Percentiles rank a stretch among this genome's conserved stretches.
These are phyloP conservation scores for Drosophila seguyi DNA, from an alignment of 1,140 invertebrate genomes.

Conservation along the genomic window DNA sequence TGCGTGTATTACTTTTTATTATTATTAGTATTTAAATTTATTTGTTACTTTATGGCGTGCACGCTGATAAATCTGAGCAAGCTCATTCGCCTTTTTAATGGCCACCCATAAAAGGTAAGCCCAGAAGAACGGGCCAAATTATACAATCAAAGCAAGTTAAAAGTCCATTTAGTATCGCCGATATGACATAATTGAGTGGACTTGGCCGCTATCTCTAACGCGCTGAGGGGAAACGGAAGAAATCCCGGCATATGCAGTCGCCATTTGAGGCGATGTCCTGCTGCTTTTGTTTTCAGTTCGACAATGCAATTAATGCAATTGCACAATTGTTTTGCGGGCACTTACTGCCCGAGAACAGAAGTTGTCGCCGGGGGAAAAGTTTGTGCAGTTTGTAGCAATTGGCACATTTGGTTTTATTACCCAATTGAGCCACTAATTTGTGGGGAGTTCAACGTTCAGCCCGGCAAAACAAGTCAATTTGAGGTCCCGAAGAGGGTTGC, in stretches of 20 bases:
- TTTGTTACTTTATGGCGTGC: slow-evolving; percentile 82
- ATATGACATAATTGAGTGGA: slow-evolving; percentile 78
- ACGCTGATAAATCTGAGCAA: slow-evolving; percentile 78
- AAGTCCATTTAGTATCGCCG: slow-evolving; percentile 76
- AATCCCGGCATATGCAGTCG: slow-evolving; percentile 69
- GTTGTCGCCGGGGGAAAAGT: slow-evolving; percentile 42
- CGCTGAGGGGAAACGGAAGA: slow-evolving; percentile 9
- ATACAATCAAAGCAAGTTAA: slow-evolving; percentile 78
- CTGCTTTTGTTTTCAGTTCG: slow-evolving; percentile 59
- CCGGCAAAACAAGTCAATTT: slow-evolving; percentile 65
- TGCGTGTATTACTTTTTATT: slow-evolving; percentile 75
- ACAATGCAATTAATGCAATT: slow-evolving; percentile 81
- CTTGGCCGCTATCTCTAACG: slow-evolving; percentile 49
- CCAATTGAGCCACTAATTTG: slow-evolving; percentile 81
- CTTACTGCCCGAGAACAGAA: slow-evolving; percentile 20
- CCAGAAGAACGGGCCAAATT: slow-evolving; percentile 50
- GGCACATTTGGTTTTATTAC: slow-evolving; percentile 84
- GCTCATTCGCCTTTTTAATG: slow-evolving; percentile 73
- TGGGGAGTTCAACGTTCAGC: slow-evolving; percentile 57
- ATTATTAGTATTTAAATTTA: slow-evolving; percentile 84
- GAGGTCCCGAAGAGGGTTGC: slow-evolving; percentile 14
- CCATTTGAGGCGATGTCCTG: slow-evolving; percentile 66
- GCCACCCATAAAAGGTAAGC: slow-evolving; percentile 76
- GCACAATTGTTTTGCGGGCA: slow-evolving; percentile 67
- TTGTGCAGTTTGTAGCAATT: slow-evolving; percentile 66